Evolutionary conservation across 2,888 invertebrate genomes (phyloP).

Genomic region (Cenopis cana): DNA sequence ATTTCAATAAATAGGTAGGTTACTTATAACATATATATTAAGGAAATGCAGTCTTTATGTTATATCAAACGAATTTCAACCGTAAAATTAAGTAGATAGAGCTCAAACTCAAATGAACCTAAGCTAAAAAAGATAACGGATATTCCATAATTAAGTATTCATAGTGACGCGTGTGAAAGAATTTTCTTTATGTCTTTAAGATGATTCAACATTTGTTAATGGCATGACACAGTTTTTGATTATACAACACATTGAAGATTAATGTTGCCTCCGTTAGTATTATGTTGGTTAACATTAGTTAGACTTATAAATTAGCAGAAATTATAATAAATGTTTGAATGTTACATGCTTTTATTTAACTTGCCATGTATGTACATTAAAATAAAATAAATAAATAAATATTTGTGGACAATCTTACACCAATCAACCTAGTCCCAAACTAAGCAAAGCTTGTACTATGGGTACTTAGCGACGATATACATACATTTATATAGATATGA

Average conservation of each 20-base stretch:
- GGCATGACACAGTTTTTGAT: neutral
- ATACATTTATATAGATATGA: too few relatives aligned
- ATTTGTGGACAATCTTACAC: too few relatives aligned
- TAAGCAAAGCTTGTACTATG: too few relatives aligned
- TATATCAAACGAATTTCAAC: neutral
- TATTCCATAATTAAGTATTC: constrained; percentile 33
- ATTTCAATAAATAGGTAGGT: neutral
- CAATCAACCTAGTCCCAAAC: too few relatives aligned
- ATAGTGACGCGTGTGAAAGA: constrained; percentile 24
- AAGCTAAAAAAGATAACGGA: neutral
- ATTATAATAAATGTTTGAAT: neutral
- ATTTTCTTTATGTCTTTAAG: neutral
- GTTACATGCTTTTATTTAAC: too few relatives aligned
- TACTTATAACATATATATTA: too few relatives aligned
- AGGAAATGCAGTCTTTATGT: neutral
- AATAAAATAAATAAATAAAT: too few relatives aligned
- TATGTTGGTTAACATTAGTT: neutral
- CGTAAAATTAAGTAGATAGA: neutral
- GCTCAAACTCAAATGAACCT: neutral
- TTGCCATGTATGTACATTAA: too few relatives aligned
- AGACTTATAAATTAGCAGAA: neutral
- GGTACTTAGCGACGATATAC: too few relatives aligned
- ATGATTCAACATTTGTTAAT: constrained; percentile 22
- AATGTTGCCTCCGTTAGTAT: neutral
- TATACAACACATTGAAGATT: neutral